Conservation (phyloP, 2,113 vertebrate genomes). For the Hyaena hyaena region DNA sequence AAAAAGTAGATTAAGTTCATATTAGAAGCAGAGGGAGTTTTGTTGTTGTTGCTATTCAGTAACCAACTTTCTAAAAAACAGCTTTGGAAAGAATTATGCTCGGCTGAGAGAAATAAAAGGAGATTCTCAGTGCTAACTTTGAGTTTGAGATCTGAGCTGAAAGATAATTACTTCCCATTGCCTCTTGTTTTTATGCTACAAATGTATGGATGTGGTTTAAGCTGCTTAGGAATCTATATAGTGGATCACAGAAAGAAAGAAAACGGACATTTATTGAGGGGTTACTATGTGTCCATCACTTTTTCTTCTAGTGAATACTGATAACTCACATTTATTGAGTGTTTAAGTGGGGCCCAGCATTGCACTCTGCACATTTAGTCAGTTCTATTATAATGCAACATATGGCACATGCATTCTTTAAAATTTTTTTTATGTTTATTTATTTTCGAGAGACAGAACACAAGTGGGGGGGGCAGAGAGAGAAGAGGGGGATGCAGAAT, state of each 20-base stretch:
- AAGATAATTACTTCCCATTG: background rate
- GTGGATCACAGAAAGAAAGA: background rate
- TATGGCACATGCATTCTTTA: background rate
- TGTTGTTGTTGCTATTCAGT: background rate
- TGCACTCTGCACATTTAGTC: background rate
- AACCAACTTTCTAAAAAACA: background rate
- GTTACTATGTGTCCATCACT: background rate
- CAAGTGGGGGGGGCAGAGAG: no score
- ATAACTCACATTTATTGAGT: background rate
- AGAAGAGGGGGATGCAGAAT: no score
- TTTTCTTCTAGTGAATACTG: background rate
- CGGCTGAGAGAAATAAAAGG: background rate
- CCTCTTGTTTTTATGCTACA: background rate
- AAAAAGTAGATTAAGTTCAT: background rate
- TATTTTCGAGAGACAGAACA: no score
- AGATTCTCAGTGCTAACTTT: background rate
- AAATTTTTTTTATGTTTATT: no score
- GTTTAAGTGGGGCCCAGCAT: background rate
- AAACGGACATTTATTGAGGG: background rate
- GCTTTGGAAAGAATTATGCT: background rate
- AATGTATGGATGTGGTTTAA: background rate
- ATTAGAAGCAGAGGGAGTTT: background rate
- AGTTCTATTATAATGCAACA: background rate
- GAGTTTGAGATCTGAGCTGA: background rate
- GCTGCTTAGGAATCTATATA: background rate